Base-by-base conservation (phyloP, 2,113 vertebrate species). In the Calypte anna region DNA sequence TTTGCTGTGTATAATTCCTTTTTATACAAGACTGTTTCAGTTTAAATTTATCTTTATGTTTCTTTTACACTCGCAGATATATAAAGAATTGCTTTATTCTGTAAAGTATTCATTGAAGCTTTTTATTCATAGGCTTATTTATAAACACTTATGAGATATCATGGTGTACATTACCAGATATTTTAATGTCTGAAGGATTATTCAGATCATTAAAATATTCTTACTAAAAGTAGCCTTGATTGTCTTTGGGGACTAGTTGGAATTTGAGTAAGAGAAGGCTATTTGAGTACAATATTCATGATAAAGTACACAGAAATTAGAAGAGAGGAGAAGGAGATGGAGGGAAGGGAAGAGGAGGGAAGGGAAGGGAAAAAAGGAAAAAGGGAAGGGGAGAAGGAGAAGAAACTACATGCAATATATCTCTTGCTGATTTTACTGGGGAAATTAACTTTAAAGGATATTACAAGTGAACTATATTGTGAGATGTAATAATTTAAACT, bases 1-100 rank as follows among this genome's bases (percentile, higher is more conserved):
- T 51, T 1, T 2, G 5, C 4, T 4, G 2, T n/a, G n/a, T 27
- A 31, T 16, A 2, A n/a, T 13, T 57, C 31, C 10, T 46, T 73
- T 63, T 64, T 44, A 5, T 44, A 31, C 14, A 88, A 54, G 3
- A 50, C 14, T 54, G 3, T 7, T 68, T 55, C 2, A 0, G 4
- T 76, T 88, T 36, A 63, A 8, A 7, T 63, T 85, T 66, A 69
- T 55, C 16, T 10, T 46, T 22, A 55, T 40, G 10, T 44, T 82
- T 40, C 33, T 73, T 63, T 55, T 27, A 11, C 5, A 14, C 3
- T 69, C 6, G 1, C 18, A 51, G 10, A 69, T 21, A 6, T 54
- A 8, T 46, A 31, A 64, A n/a, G 8, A 30, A 8, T 28, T 84
- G 17, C 31, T 51, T 78, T 51, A 40, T 16, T 73, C 16, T 36